Evolutionary conservation across 92 coral and sea anemone species (phyloP).

Genomic region (Phenganax stokvisi): DNA sequence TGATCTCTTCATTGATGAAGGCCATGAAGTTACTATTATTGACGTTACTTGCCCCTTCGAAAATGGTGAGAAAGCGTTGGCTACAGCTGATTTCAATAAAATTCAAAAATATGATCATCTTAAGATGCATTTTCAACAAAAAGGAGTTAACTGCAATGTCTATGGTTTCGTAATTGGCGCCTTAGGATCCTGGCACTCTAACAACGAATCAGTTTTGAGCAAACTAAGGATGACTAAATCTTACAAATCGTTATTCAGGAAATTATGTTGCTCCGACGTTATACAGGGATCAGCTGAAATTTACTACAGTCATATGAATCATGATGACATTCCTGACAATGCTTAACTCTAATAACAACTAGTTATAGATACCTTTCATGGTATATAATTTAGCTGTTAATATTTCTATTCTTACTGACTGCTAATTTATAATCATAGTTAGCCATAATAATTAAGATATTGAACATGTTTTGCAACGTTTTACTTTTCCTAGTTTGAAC

Average conservation of each 20-base stretch:
- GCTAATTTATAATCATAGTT: no score
- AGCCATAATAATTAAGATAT: no score
- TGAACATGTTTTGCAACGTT: no score
- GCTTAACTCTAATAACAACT: neutral
- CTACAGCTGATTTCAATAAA: neutral
- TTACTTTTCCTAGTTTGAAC: no score
- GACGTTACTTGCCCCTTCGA: conserved; percentile 11
- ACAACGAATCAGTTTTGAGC: neutral
- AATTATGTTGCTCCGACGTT: neutral
- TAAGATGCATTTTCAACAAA: neutral
- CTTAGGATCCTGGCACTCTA: neutral
- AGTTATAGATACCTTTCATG: no score
- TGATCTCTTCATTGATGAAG: neutral
- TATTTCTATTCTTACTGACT: no score
- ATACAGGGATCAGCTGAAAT: conserved; percentile 1
- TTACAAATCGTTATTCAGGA: neutral
- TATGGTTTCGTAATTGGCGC: conserved; percentile 10
- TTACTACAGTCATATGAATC: neutral
- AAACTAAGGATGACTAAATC: neutral
- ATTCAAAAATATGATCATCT: neutral
- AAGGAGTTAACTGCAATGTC: neutral
- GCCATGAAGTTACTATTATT: neutral
- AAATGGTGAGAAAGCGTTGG: neutral
- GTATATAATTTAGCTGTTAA: no score
- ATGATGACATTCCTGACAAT: neutral